phyloP scores from a whole-genome alignment of 1,140 invertebrate genomes.

The Rhopalosiphum padi region DNA sequence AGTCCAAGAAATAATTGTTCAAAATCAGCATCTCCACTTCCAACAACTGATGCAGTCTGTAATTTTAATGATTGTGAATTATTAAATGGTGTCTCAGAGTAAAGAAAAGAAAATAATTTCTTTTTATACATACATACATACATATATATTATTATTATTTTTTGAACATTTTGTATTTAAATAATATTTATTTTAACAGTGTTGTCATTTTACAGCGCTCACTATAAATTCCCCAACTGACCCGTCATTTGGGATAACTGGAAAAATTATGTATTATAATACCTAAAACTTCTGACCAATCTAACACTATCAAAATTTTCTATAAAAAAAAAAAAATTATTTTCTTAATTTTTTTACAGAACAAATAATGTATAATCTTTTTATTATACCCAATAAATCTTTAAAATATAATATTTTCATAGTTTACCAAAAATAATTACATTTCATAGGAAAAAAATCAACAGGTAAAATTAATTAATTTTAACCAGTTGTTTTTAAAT shows the following conservation, averaged over 20 bases:
- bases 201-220: not conserved
- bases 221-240: not conserved
- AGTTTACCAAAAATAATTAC: not conserved
- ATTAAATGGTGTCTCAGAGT: not conserved
- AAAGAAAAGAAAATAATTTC: not conserved
- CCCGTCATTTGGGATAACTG: not conserved
- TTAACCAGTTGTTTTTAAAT: not conserved
- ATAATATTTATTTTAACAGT: constrained; percentile 12
- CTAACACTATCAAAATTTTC: not conserved
- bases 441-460: not conserved
- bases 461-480: not conserved
- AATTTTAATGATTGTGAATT: constrained; percentile 43
- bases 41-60: not conserved
- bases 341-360: constrained; percentile 27
- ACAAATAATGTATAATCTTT: not conserved
- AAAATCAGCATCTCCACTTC: constrained; percentile 42
- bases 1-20: constrained; percentile 60
- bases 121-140: not conserved
- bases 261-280: not conserved
- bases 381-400: not conserved
- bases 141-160: not conserved
- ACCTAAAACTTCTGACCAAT: not conserved
- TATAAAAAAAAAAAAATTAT: not conserved
- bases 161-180: not conserved
- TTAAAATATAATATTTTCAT: not conserved